Percentiles rank a stretch among this genome's conserved stretches.
phyloP scores from a whole-genome alignment of 92 coral and sea anemone species.

The Epizoanthus scotinus region DNA sequence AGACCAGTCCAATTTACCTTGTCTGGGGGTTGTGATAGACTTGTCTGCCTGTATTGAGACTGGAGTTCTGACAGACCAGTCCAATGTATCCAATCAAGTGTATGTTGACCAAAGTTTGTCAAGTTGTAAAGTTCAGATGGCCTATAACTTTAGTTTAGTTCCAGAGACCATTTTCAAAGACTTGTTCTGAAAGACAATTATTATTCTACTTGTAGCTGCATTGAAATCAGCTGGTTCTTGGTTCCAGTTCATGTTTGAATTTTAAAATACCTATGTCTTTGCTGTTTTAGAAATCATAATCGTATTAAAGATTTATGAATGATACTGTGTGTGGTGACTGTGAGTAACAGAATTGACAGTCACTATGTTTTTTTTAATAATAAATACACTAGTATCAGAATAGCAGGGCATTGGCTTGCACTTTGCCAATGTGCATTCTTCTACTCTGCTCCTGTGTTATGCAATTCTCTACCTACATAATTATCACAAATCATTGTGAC shows the following conservation, averaged over 20 bases:
- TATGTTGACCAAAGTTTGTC: slow-evolving; percentile 25
- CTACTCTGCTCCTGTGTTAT: no score
- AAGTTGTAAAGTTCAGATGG: slow-evolving; percentile 11
- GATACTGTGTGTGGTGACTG: no score
- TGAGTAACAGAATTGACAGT: no score
- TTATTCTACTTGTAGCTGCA: slow-evolving; percentile 18
- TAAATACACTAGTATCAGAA: no score
- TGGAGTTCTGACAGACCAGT: not conserved
- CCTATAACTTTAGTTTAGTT: not conserved
- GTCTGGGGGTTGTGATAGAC: no score
- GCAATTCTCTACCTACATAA: no score
- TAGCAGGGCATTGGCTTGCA: no score
- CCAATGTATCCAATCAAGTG: slow-evolving; percentile 4
- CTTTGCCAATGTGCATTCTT: no score
- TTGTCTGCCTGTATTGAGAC: not conserved
- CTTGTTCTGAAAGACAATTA: slow-evolving; percentile 16
- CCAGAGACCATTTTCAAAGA: slow-evolving; percentile 7
- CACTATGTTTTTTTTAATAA: no score
- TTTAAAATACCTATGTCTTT: not conserved
- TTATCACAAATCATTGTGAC: no score
- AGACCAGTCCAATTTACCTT: slow-evolving; percentile 8
- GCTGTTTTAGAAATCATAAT: no score
- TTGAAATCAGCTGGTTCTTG: slow-evolving; percentile 15
- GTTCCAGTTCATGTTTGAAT: slow-evolving; percentile 6
- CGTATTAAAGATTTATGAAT: no score